phyloP scores from a whole-genome alignment of 37 sponge, comb jelly and placozoan genomes.

The Dysidea cf. avara region DNA sequence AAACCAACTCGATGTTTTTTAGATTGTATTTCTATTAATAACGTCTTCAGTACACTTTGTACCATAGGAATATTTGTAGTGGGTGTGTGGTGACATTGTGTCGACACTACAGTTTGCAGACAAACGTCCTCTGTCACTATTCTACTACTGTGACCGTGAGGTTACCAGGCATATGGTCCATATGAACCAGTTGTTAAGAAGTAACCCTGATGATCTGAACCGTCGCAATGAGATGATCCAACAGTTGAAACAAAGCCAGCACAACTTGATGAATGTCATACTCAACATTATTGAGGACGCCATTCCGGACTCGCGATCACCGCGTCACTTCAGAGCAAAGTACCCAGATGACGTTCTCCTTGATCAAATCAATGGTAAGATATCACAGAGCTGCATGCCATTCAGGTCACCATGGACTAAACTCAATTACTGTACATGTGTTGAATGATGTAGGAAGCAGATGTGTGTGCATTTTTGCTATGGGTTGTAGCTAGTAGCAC shows the following conservation, averaged over 20 bases:
- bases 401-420: background rate
- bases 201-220: conserved; percentile 59
- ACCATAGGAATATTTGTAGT: no score
- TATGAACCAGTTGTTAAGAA: conserved; percentile 50
- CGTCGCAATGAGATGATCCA: conserved; percentile 47
- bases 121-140: conserved; percentile 47
- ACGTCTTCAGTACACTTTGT: no score
- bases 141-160: conserved; percentile 72
- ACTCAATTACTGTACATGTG: background rate
- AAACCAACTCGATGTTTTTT: no score
- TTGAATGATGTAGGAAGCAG: background rate
- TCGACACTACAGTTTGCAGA: conserved; percentile 49
- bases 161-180: conserved; percentile 55
- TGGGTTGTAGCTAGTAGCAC: background rate
- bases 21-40: no score
- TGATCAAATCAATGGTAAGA: conserved; percentile 76
- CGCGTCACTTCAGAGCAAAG: conserved; percentile 71
- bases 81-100: no score
- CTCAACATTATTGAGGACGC: conserved; percentile 37
- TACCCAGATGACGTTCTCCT: conserved; percentile 78
- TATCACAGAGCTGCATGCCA: background rate
- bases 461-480: background rate
- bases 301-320: conserved; percentile 37
- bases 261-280: conserved; percentile 73
- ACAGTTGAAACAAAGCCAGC: conserved; percentile 76